Conservation (phyloP, 2,797 vertebrate genomes). For the Acanthurus leucopareius region DNA sequence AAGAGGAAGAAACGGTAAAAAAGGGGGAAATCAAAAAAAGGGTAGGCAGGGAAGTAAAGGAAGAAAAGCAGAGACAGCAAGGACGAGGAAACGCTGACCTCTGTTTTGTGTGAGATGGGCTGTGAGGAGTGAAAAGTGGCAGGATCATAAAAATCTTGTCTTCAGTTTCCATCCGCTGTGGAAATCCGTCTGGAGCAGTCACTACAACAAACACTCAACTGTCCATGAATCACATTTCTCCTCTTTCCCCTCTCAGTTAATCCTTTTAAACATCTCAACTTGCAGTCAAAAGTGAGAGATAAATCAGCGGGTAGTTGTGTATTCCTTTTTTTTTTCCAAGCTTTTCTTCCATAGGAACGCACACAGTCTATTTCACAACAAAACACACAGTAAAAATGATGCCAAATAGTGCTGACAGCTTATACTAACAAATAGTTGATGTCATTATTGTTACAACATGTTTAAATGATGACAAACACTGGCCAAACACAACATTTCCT, state of each 20-base stretch:
- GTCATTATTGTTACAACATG: slow-evolving; percentile 9
- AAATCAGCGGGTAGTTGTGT: slow-evolving; percentile 19
- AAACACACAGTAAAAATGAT: background rate
- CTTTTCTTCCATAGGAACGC: slow-evolving; percentile 16
- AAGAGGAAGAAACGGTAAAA: slow-evolving; percentile 31
- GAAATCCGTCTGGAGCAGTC: slow-evolving; percentile 67
- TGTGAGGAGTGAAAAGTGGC: slow-evolving; percentile 71
- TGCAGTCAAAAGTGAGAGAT: slow-evolving; percentile 27
- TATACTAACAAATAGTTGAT: background rate
- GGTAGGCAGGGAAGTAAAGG: slow-evolving; percentile 34
- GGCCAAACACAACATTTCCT: slow-evolving; percentile 15
- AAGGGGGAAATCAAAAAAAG: slow-evolving; percentile 50
- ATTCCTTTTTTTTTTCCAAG: background rate
- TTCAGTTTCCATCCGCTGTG: slow-evolving; percentile 65
- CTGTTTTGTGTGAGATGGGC: slow-evolving; percentile 63
- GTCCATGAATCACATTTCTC: slow-evolving; percentile 62
- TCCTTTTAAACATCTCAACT: slow-evolving; percentile 46
- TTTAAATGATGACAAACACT: slow-evolving; percentile 5
- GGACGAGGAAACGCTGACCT: slow-evolving; percentile 63
- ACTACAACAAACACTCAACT: slow-evolving; percentile 64
- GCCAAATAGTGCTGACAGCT: slow-evolving; percentile 14
- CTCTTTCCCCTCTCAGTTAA: slow-evolving; percentile 37
- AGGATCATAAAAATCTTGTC: slow-evolving; percentile 68
- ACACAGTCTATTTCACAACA: slow-evolving; percentile 6
- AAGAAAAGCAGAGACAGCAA: slow-evolving; percentile 66